A percentile compares a stretch with the other conserved stretches of the same genome.
phyloP scores from a whole-genome alignment of 2,113 vertebrate species.

The Colistium nudipinnis region DNA sequence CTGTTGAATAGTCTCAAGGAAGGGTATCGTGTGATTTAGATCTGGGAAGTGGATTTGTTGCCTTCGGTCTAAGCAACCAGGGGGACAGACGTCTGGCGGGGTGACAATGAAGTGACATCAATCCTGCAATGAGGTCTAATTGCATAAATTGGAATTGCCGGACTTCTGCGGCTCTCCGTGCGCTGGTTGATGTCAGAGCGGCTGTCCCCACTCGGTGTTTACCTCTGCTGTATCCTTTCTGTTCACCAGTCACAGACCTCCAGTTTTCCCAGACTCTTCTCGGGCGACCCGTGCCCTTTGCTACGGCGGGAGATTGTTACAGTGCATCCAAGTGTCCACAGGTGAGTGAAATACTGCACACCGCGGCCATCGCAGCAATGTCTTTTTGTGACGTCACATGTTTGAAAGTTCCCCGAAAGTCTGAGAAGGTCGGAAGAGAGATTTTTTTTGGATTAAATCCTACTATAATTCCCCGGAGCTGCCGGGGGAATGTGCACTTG shows the following conservation, averaged over 20 bases:
- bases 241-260: conserved; percentile 87
- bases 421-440: not conserved
- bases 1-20: not conserved
- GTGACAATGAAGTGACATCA: conserved; percentile 22
- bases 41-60: not conserved
- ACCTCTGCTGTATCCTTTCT: conserved; percentile 45
- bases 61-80: not conserved
- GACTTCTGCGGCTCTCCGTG: conserved; percentile 3
- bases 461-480: not conserved
- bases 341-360: conserved; percentile 70
- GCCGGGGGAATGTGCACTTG: not conserved
- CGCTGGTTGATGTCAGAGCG: conserved; percentile 29
- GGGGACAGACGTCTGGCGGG: conserved; percentile 9
- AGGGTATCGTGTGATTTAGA: not conserved
- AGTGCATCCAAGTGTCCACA: conserved; percentile 92
- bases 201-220: conserved; percentile 41
- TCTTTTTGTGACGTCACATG: not conserved
- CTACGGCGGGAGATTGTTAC: conserved; percentile 92
- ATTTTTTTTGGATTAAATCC: not conserved
- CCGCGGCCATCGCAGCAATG: not conserved
- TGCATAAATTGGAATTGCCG: conserved; percentile 12
- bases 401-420: not conserved
- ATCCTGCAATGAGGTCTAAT: not conserved
- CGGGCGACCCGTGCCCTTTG: conserved; percentile 88
- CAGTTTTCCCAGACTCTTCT: conserved; percentile 86